Evolutionary conservation across 2,888 invertebrate species (phyloP), one percentile per base, ranked within the genome.

Genomic region (Orchesella flavescens): DNA sequence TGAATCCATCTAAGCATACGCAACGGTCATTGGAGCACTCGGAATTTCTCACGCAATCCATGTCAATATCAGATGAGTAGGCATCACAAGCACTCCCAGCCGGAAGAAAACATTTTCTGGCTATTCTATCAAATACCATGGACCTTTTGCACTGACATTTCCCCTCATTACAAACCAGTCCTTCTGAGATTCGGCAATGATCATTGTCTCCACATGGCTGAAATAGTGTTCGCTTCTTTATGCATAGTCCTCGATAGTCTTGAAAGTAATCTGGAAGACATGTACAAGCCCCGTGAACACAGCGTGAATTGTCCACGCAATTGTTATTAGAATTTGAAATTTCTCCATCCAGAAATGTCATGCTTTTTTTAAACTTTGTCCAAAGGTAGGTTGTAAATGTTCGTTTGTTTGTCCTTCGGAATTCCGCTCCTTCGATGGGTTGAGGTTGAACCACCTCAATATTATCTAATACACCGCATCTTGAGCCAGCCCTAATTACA

Each of bases 291-390:
- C 73, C 72, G 7, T 61, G 53, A 9, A 66, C 17, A 24, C 83
- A 83, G n/a, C 59, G 23, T 7, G 73, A 57, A 15, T 83, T 78
- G 19, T 77, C 77, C 0, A 83, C 83, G n/a, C 83, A 83, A 19
- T 72, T 68, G 9, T n/a, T n/a, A n/a, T n/a, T n/a, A n/a, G 72
- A 65, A 34, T 78, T 43, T 15, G 34, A n/a, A 4, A 34, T 1
- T 4, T 17, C 55, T 13, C 71, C 34, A 1, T 78, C 78, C 7
- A 78, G 63, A 63, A 78, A 72, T 10, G 69, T 46, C 0, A 78
- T n/a, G 17, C 10, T 80, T 73, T 73, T 72, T 23, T 61, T 23
- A 0, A 82, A 15, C n/a, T 76, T 80, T 15, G 23, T 65, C 79
- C 79, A 80, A n/a, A 80, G 2, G 53, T 49, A 57, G 55, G 66